phyloP scores from a whole-genome alignment of 2,888 invertebrate species.

The Mythimna albipuncta region DNA sequence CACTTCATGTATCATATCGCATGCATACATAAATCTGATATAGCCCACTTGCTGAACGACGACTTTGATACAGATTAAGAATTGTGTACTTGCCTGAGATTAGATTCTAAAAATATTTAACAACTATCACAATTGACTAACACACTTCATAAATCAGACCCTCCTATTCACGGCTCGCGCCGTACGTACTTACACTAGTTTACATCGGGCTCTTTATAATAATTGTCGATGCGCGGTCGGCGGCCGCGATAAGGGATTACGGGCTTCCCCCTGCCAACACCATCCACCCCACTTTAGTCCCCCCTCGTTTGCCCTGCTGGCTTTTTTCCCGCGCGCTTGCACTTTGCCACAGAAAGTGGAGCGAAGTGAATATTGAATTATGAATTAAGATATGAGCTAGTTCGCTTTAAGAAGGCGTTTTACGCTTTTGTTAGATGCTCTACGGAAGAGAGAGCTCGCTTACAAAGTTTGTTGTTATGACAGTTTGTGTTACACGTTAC shows the following conservation, averaged over 20 bases:
- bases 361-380: constrained; percentile 86
- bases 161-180: constrained; percentile 52
- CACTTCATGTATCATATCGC: not conserved
- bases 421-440: constrained; percentile 51
- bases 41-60: not conserved
- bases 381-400: constrained; percentile 83
- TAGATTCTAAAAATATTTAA: constrained; percentile 17
- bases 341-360: constrained; percentile 79
- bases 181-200: constrained; percentile 72
- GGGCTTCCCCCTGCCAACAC: constrained; percentile 67
- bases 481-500: constrained; percentile 58
- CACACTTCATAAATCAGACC: constrained; percentile 61
- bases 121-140: constrained; percentile 51
- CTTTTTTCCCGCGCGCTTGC: constrained; percentile 86
- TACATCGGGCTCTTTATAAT: constrained; percentile 81
- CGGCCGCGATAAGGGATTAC: constrained; percentile 85
- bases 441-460: constrained; percentile 48
- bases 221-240: constrained; percentile 87
- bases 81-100: not conserved
- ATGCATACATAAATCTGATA: not conserved
- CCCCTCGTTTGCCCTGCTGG: constrained; percentile 72
- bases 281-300: constrained; percentile 59
- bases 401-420: constrained; percentile 65
- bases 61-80: not conserved
- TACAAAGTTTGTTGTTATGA: constrained; percentile 62